Evolutionary conservation across 2,797 vertebrate species (phyloP), one percentile per base, ranked within the genome.

Genomic region (Macroramphosus scolopax): DNA sequence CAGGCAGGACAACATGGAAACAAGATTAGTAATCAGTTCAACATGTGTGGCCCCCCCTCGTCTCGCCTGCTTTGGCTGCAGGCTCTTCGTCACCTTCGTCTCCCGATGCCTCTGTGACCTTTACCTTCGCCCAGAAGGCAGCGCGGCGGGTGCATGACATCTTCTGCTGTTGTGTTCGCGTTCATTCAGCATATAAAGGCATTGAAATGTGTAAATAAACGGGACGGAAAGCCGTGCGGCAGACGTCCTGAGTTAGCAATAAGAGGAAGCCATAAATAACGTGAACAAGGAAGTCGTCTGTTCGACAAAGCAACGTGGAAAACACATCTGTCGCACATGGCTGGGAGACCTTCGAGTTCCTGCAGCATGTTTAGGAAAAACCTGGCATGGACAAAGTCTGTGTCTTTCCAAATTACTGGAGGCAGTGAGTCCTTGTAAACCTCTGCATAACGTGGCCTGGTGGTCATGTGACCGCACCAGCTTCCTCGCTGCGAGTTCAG

Each of bases 271-370:
- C 20, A 4, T 17, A 8, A 56, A 31, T 40, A 35, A 36, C 52
- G 6, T 12, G 18, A 54, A 68, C 56, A 64, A 61, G 39, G 44
- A 12, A 17, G 33, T 20, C 36, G 28, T 57, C 53, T 75, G 49
- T 73, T 64, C 63, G 53, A 59, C 50, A n/a, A 55, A 62, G 68
- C 57, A 41, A 53, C 36, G 53, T 80, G 84, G 78, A 84, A 84
- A 83, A 81, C 51, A 36, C 41, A 78, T 77, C 77, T 72, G 61
- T 51, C 63, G 22, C 29, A 15, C 35, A 40, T n/a, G 56, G 32
- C 50, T 17, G 15, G 8, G n/a, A 54, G 42, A 20, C 16, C 40
- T 32, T 59, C 39, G 45, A 32, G 35, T 63, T 73, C 57, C 38
- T 25, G 53, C 48, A 51, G 38, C 54, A 56, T 79, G 68, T 78